A percentile compares a stretch with the other conserved stretches of the same genome.
Conservation (phyloP, 2,797 vertebrate genomes). For the Pseudochirops corinnae region DNA sequence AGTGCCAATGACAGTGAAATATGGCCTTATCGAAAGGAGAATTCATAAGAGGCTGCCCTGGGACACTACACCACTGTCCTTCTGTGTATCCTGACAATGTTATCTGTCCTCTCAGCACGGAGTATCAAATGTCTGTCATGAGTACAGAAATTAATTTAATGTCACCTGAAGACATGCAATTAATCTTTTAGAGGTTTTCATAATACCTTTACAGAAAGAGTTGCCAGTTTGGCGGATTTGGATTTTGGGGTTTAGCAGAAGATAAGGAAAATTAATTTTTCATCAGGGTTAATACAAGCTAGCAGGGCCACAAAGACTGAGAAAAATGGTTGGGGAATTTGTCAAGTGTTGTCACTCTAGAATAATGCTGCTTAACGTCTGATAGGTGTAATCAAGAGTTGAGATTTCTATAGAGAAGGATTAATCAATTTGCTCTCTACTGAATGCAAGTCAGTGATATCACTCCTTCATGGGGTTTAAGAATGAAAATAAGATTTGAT, state of each 20-base stretch:
- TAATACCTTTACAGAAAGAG: constrained; percentile 99
- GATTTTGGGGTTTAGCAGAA: constrained; percentile 96
- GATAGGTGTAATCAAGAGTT: constrained; percentile 95
- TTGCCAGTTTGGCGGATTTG: constrained; percentile 98
- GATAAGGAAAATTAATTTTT: constrained; percentile 99
- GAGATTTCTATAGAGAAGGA: constrained; percentile 96
- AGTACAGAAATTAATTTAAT: constrained; percentile 94
- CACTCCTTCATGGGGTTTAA: constrained; percentile 86
- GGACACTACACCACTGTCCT: constrained; percentile 93
- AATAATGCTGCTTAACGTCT: constrained; percentile 97
- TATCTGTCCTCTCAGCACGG: constrained; percentile 92
- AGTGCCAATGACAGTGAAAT: constrained; percentile 86
- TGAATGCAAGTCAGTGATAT: constrained; percentile 92
- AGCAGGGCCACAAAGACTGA: constrained; percentile 92
- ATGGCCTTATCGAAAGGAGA: constrained; percentile 87
- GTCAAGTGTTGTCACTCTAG: constrained; percentile 96
- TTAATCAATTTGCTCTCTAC: constrained; percentile 96
- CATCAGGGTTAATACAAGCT: constrained; percentile 97
- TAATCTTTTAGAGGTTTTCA: constrained; percentile 95
- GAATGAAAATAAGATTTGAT: constrained; percentile 93
- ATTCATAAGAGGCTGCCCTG: constrained; percentile 90
- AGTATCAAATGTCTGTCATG: constrained; percentile 93
- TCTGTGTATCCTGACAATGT: constrained; percentile 94
- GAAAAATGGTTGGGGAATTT: constrained; percentile 91
- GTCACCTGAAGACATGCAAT: constrained; percentile 98